Evolutionary conservation across 2,797 vertebrate species (phyloP).

Genomic region (Lindbergichthys nudifrons): DNA sequence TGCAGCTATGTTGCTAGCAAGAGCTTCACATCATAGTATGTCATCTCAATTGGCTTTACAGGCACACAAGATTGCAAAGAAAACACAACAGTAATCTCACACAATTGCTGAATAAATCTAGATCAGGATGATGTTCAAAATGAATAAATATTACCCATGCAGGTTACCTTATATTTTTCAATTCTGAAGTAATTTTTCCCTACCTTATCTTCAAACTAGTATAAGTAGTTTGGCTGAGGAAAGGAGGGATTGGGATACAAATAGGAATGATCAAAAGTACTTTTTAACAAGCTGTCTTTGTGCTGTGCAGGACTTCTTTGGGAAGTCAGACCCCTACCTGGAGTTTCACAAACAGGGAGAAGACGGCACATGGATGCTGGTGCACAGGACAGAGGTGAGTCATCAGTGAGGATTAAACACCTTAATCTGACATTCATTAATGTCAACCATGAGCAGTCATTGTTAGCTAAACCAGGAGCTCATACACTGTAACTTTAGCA

Average conservation of each 20-base stretch:
- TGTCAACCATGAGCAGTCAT: conserved; percentile 30
- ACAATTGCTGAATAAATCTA: too few species aligned
- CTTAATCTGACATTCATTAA: conserved; percentile 30
- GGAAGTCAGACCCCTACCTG: conserved; percentile 97
- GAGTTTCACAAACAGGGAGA: conserved; percentile 96
- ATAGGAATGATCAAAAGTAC: background rate
- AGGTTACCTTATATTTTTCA: too few species aligned
- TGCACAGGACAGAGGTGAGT: conserved; percentile 90
- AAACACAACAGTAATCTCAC: too few species aligned
- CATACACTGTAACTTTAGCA: conserved; percentile 11
- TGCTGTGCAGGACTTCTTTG: conserved; percentile 92
- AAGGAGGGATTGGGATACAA: background rate
- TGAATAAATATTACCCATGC: too few species aligned
- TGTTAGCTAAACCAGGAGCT: conserved; percentile 24
- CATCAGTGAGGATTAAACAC: conserved; percentile 6
- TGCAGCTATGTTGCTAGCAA: too few species aligned
- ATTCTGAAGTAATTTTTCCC: too few species aligned
- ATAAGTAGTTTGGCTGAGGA: background rate
- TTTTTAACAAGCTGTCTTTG: background rate
- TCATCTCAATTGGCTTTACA: too few species aligned
- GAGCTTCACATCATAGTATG: too few species aligned
- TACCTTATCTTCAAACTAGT: too few species aligned
- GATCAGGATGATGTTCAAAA: too few species aligned
- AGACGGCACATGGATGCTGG: conserved; percentile 97
- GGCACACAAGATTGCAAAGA: too few species aligned